These are phyloP conservation scores for Halichoeres trimaculatus DNA, from an alignment of 2,113 vertebrate genomes.

Conservation along the genomic window DNA sequence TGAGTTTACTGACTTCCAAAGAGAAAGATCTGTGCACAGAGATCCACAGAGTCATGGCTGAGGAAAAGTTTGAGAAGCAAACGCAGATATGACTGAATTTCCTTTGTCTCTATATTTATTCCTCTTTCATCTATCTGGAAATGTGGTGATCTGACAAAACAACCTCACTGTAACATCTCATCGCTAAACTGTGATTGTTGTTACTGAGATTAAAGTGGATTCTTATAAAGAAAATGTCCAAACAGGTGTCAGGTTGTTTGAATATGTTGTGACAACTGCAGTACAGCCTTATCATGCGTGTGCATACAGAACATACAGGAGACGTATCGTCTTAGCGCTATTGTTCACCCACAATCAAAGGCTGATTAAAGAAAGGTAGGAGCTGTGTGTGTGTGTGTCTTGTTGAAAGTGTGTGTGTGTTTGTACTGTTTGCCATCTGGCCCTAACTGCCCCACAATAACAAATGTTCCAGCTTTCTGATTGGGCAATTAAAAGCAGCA, in stretches of 20 bases:
- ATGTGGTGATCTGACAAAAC: constrained; percentile 59
- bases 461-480: constrained; percentile 81
- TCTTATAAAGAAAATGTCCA: constrained; percentile 59
- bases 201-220: constrained; percentile 73
- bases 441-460: constrained; percentile 78
- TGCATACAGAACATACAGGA: constrained; percentile 38
- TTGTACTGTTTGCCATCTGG: constrained; percentile 69
- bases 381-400: constrained; percentile 5
- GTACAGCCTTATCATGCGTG: constrained; percentile 48
- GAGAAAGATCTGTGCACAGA: constrained; percentile 58
- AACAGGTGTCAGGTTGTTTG: constrained; percentile 68
- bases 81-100: constrained; percentile 63
- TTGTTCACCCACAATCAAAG: constrained; percentile 53
- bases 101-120: constrained; percentile 43
- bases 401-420: constrained; percentile 11
- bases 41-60: constrained; percentile 55
- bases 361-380: constrained; percentile 65
- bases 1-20: constrained; percentile 54
- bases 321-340: constrained; percentile 43
- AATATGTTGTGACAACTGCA: constrained; percentile 69
- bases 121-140: constrained; percentile 63
- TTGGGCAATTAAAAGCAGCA: constrained; percentile 83
- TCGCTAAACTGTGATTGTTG: constrained; percentile 56
- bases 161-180: constrained; percentile 50
- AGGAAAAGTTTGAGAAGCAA: constrained; percentile 50